These are phyloP conservation scores for Drosophila algonquin DNA, from an alignment of 2,888 invertebrate species.

Conservation along the genomic window DNA sequence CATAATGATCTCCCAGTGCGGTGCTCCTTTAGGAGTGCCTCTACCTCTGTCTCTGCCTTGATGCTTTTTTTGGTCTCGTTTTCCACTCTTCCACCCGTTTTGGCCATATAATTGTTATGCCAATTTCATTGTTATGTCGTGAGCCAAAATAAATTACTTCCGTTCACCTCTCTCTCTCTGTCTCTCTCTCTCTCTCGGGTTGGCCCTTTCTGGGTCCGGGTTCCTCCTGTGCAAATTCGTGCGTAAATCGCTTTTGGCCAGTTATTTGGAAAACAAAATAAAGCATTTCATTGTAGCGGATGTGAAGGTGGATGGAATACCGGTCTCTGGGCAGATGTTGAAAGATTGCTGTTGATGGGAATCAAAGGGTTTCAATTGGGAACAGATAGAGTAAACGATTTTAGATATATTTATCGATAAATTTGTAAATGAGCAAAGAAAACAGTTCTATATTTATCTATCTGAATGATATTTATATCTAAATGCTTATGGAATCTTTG, in stretches of 20 bases:
- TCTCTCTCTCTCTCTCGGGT: neutral
- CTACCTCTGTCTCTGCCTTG: conserved; percentile 1
- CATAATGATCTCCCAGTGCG: conserved; percentile 26
- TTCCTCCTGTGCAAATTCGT: conserved; percentile 14
- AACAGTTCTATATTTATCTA: no score
- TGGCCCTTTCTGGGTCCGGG: conserved; percentile 10
- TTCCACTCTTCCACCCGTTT: conserved; percentile 9
- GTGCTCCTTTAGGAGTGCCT: conserved; percentile 26
- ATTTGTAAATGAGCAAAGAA: no score
- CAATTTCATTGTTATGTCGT: conserved; percentile 60
- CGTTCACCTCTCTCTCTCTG: conserved; percentile 33
- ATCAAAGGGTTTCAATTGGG: neutral
- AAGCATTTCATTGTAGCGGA: conserved; percentile 33
- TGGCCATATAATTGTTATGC: conserved; percentile 54
- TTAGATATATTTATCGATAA: no score
- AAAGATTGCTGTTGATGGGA: neutral
- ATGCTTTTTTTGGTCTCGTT: neutral
- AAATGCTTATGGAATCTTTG: no score
- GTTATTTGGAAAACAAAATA: conserved; percentile 24
- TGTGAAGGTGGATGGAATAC: conserved; percentile 3
- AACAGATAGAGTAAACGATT: no score
- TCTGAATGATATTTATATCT: no score
- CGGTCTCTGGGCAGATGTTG: neutral
- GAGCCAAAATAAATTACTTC: conserved; percentile 61
- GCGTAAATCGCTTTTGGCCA: conserved; percentile 39